Evolutionary conservation across 2,113 vertebrate genomes (phyloP), one percentile per base, ranked within the genome.

Genomic region (Poecilia latipinna): DNA sequence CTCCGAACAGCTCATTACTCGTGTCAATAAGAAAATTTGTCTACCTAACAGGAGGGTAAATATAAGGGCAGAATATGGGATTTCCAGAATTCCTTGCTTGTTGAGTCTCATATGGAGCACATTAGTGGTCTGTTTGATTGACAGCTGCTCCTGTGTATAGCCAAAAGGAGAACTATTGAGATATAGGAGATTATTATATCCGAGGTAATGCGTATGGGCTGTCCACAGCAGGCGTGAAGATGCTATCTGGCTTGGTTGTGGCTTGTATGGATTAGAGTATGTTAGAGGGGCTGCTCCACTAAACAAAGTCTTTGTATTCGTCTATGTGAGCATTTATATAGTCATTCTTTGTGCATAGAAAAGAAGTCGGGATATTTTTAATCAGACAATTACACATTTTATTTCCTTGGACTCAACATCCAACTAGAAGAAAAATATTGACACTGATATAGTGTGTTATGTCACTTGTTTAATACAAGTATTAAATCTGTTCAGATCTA

Each of bases 11-110:
- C 86, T 74, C 75, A 90, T 91, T 90, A 87, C 89, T 83, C 74
- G 60, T 86, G 91, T 92, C 93, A 92, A 92, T 92, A 91, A 88
- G 83, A 86, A 90, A 92, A 94, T 92, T 91, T 93, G 93, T 94
- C 91, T 78, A 57, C 80, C 86, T 88, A 93, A 92, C 87, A 90
- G 88, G 85, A 91, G 89, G 86, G 83, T 90, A 92, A 92, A 94
- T 93, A 93, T 89, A 90, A 89, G 83, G 81, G 78, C 81, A 83
- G 83, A 92, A 90, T 91, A 81, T 84, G 88, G 83, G 91, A 90
- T 94, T 92, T 93, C 89, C 86, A 91, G 88, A 90, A 90, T 90
- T 90, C 86, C 82, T 64, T 28, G 39, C 90, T 86, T 79, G 82
- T 90, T 77, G 73, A 75, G 64, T 70, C 80, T 86, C 93, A 94